phyloP scores from a whole-genome alignment of 1,140 invertebrate genomes.

The Cecropterus lyciades region DNA sequence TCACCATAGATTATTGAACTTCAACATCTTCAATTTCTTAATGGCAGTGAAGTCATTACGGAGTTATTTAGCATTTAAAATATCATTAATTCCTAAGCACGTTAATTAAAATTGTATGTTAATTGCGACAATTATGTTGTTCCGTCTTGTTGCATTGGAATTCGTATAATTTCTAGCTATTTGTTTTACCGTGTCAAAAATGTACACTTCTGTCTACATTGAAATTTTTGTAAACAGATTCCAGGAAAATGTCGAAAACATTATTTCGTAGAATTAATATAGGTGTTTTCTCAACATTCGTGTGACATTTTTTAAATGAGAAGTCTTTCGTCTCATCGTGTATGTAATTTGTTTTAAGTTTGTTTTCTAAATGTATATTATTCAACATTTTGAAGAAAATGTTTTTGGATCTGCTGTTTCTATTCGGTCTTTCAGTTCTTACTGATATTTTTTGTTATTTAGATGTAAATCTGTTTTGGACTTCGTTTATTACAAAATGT shows the following conservation, averaged over 20 bases:
- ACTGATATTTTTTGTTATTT: no score
- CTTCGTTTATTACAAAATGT: neutral
- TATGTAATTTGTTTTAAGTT: neutral
- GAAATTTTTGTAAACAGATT: neutral
- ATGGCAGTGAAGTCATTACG: neutral
- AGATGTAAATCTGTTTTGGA: no score
- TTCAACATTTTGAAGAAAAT: no score
- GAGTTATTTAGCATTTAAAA: neutral
- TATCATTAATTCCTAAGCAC: neutral
- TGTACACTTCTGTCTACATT: neutral
- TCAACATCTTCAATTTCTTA: neutral
- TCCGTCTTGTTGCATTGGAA: slow-evolving; percentile 7
- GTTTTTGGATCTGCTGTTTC: no score
- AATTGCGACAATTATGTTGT: slow-evolving; percentile 1
- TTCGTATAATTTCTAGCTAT: neutral
- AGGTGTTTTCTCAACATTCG: neutral
- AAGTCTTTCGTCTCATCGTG: neutral
- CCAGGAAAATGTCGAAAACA: neutral
- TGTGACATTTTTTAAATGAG: neutral
- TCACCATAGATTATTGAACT: neutral
- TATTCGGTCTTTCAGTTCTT: no score
- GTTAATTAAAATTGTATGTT: slow-evolving; percentile 10
- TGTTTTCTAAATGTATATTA: neutral
- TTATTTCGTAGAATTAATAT: slow-evolving; percentile 9
- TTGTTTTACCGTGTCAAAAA: neutral